Evolutionary conservation across 2,113 vertebrate species (phyloP).

Genomic region (Mixornis gularis): DNA sequence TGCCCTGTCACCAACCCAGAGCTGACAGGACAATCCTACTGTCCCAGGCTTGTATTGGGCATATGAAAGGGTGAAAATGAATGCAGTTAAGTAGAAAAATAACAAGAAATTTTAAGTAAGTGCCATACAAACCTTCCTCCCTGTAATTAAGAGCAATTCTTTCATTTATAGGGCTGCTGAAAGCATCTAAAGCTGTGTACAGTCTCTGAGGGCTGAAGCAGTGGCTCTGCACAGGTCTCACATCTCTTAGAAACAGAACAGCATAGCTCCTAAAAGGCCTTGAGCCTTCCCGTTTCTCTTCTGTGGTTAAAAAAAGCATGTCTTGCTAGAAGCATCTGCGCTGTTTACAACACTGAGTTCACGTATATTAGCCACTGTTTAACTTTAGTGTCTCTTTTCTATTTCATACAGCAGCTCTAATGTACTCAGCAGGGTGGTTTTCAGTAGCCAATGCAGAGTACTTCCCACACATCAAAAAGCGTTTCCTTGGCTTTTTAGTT

Average conservation of each 20-base stretch:
- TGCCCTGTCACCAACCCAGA: not conserved
- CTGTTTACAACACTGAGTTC: not conserved
- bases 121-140: not conserved
- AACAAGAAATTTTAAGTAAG: not conserved
- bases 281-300: not conserved
- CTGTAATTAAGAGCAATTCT: not conserved
- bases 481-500: not conserved
- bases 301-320: not conserved
- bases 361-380: not conserved
- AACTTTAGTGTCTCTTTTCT: not conserved
- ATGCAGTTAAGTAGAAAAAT: not conserved
- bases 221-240: not conserved
- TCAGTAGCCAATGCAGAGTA: not conserved
- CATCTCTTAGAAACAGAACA: not conserved
- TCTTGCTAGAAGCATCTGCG: not conserved
- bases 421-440: not conserved
- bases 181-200: not conserved
- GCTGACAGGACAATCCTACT: not conserved
- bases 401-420: not conserved
- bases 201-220: not conserved
- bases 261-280: not conserved
- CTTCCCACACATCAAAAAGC: not conserved
- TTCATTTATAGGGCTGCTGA: not conserved
- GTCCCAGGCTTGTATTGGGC: not conserved
- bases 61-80: accelerated